phyloP scores from a whole-genome alignment of 2,113 vertebrate genomes.

The Poeciliopsis prolifica region DNA sequence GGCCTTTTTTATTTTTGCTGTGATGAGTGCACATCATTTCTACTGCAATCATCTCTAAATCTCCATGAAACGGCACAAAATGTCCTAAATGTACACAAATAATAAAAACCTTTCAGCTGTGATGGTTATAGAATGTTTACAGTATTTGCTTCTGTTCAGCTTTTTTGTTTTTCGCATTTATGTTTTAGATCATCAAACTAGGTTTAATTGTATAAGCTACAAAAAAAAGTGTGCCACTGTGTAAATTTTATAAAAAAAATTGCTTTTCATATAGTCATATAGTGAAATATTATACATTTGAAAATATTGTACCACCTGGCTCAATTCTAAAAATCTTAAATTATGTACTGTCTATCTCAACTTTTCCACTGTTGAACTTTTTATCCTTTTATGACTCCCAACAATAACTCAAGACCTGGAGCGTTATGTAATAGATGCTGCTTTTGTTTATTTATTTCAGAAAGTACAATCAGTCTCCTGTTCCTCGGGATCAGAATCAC shows the following conservation, averaged over 20 bases:
- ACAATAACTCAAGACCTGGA: background rate
- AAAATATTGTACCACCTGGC: no score
- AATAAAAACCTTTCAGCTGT: background rate
- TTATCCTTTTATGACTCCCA: background rate
- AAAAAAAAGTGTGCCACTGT: no score
- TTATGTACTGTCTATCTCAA: background rate
- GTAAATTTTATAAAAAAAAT: no score
- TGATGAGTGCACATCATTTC: background rate
- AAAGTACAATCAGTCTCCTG: background rate
- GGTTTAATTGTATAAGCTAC: background rate
- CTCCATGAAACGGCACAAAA: background rate
- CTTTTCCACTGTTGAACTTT: background rate
- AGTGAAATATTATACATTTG: background rate
- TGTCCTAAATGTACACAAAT: background rate
- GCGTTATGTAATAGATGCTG: background rate
- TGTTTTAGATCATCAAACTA: background rate
- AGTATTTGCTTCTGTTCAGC: background rate
- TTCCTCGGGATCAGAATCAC: background rate
- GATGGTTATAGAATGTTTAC: background rate
- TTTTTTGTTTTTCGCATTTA: background rate
- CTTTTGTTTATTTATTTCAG: no score
- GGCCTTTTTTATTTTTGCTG: background rate
- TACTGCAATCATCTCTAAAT: background rate
- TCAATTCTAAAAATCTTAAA: background rate
- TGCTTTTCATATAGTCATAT: background rate